Evolutionary conservation across 2,113 vertebrate species (phyloP).

Genomic region (Notechis scutatus): DNA sequence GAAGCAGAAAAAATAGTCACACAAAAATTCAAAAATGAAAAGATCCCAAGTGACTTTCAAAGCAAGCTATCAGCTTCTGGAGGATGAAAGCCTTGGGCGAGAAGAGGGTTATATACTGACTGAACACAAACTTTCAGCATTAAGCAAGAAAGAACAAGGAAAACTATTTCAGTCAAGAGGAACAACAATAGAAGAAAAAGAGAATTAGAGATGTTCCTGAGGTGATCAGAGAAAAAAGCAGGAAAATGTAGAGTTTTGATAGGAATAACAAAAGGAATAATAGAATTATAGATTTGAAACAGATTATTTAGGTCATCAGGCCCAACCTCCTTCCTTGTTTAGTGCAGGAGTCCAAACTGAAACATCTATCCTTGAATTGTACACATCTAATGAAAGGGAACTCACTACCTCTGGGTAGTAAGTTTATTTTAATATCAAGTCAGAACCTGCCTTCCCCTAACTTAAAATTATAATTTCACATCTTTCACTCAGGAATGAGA

Average conservation of each 20-base stretch:
- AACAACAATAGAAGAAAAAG: neutral
- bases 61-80: neutral
- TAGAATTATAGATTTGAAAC: neutral
- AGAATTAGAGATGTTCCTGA: neutral
- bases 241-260: neutral
- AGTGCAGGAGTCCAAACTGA: neutral
- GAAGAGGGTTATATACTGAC: neutral
- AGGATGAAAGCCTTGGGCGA: neutral
- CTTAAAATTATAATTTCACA: neutral
- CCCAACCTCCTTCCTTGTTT: neutral
- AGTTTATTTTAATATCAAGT: neutral
- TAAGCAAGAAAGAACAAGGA: neutral
- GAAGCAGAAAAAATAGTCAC: neutral
- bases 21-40: neutral
- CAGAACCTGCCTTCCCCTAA: neutral
- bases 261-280: neutral
- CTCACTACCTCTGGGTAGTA: neutral
- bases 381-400: neutral
- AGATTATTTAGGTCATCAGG: neutral
- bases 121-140: neutral
- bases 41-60: neutral
- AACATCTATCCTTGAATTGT: neutral
- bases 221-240: neutral
- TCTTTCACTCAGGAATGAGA: neutral
- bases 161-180: neutral